Percentiles rank a stretch among this genome's conserved stretches.
Evolutionary conservation across 2,797 vertebrate species (phyloP).

Genomic region (Sebastes minor): DNA sequence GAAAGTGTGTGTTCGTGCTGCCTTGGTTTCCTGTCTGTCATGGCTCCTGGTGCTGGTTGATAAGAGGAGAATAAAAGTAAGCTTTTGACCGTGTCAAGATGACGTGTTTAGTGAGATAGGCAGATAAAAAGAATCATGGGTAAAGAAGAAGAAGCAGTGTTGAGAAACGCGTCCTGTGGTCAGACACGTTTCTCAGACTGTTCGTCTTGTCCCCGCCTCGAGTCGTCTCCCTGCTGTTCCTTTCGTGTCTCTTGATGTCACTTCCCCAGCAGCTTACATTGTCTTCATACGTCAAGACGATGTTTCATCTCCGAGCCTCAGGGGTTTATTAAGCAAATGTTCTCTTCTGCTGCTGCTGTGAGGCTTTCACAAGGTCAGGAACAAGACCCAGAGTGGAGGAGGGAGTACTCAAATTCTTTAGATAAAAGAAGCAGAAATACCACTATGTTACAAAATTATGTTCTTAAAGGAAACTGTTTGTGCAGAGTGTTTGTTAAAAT

Average conservation of each 20-base stretch:
- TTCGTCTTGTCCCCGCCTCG: neutral
- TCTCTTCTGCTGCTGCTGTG: conserved; percentile 20
- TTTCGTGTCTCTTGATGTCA: conserved; percentile 41
- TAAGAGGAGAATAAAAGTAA: neutral
- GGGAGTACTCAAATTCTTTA: neutral
- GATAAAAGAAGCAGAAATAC: neutral
- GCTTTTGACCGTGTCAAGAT: neutral
- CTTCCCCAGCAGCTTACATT: conserved; percentile 26
- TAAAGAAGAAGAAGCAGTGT: neutral
- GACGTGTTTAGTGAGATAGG: neutral
- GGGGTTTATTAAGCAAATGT: conserved; percentile 45
- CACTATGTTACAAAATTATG: neutral
- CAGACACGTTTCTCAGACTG: neutral
- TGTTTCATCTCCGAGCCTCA: conserved; percentile 36
- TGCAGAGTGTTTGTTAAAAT: neutral
- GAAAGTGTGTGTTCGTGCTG: neutral
- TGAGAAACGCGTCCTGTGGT: neutral
- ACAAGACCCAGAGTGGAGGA: neutral
- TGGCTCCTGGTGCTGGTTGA: neutral
- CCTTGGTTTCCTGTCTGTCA: neutral
- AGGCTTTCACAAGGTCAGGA: conserved; percentile 1
- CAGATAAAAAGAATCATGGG: neutral
- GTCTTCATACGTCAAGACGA: conserved; percentile 25
- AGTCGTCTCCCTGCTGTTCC: neutral
- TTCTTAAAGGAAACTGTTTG: neutral